These are phyloP conservation scores for Horisme vitalbata DNA, from an alignment of 2,888 invertebrate species.

Conservation along the genomic window DNA sequence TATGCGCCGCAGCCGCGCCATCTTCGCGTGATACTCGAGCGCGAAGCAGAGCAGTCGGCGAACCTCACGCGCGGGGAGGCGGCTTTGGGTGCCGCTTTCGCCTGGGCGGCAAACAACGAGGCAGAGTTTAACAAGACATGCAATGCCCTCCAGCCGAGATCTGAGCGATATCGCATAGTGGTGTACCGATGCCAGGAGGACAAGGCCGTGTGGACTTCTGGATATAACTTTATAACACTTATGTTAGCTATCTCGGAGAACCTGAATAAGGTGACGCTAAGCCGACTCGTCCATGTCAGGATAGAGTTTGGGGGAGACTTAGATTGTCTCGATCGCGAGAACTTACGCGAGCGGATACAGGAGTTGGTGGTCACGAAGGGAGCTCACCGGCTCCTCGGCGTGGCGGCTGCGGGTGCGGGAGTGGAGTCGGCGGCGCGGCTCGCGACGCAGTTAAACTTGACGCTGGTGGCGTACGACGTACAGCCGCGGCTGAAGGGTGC, in stretches of 20 bases:
- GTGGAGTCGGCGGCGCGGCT: constrained; percentile 10
- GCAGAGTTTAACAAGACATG: not conserved
- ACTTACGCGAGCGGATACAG: not conserved
- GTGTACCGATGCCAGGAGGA: constrained; percentile 2
- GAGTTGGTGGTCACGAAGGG: not conserved
- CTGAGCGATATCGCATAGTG: not conserved
- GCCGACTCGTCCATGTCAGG: not conserved
- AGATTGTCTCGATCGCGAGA: not conserved
- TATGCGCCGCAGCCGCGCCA: not conserved
- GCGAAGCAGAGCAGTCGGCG: not conserved
- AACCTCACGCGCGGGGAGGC: not conserved
- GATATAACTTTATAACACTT: not conserved
- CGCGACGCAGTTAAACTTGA: not conserved
- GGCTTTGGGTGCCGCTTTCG: not conserved
- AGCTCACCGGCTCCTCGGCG: constrained; percentile 9
- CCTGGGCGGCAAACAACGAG: not conserved
- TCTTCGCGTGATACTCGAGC: not conserved
- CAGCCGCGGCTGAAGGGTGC: constrained; percentile 3
- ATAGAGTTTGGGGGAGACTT: not conserved
- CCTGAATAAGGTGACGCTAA: not conserved
- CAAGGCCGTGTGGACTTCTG: not conserved
- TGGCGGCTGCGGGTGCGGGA: constrained; percentile 27
- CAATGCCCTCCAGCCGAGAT: not conserved
- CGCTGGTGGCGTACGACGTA: constrained; percentile 13
- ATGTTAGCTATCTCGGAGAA: not conserved